phyloP scores from a whole-genome alignment of 2,888 invertebrate genomes.

The Cephalotes varians region DNA sequence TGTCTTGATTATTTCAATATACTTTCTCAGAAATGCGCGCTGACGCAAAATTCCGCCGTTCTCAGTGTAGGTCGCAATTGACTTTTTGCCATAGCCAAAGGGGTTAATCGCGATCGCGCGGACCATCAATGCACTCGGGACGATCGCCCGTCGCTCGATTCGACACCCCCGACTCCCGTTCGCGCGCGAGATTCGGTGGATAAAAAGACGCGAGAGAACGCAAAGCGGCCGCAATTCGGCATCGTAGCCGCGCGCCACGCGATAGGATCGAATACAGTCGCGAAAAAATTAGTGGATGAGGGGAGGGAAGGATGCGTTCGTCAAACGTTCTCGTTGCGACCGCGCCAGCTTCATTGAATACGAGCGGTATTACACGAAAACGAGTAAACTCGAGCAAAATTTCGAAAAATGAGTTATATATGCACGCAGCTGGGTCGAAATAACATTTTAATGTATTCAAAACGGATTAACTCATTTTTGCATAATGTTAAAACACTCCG shows the following conservation, averaged over 20 bases:
- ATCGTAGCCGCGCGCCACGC: neutral
- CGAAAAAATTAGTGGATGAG: neutral
- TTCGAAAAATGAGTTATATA: conserved; percentile 23
- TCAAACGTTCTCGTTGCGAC: neutral
- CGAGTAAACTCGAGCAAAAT: conserved; percentile 26
- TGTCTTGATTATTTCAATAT: too few relatives aligned
- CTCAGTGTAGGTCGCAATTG: too few relatives aligned
- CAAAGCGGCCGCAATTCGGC: neutral
- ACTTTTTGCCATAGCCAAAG: too few relatives aligned
- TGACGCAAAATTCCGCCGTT: too few relatives aligned
- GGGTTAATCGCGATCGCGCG: neutral
- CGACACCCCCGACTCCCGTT: neutral
- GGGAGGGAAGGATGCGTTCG: neutral
- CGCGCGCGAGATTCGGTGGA: neutral
- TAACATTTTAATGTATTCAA: conserved; percentile 30
- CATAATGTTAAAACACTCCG: conserved; percentile 25
- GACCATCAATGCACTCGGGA: neutral
- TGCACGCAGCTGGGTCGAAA: conserved; percentile 11
- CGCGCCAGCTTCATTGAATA: conserved; percentile 10
- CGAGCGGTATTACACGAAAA: neutral
- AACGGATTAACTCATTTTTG: conserved; percentile 28
- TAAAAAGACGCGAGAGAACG: neutral
- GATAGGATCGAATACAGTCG: neutral
- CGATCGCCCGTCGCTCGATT: neutral
- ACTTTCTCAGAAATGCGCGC: too few relatives aligned